phyloP scores from a whole-genome alignment of 2,797 vertebrate species.

The Chiloscyllium punctatum region DNA sequence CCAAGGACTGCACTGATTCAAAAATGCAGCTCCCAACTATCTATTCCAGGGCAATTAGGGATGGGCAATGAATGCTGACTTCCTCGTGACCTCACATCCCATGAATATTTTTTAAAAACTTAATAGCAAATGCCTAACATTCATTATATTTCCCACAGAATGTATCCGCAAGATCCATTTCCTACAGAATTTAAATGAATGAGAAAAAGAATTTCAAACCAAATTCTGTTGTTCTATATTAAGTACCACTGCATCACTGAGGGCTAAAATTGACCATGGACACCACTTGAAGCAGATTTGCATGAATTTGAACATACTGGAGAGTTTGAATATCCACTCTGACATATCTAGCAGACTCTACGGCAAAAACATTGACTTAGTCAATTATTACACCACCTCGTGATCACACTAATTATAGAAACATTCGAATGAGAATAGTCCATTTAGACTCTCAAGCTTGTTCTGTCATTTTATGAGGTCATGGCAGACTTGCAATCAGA shows the following conservation, averaged over 20 bases:
- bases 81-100: too few species aligned
- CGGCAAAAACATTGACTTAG: conserved; percentile 41
- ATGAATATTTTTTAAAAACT: not conserved
- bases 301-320: not conserved
- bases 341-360: not conserved
- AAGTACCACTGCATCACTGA: not conserved
- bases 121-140: too few species aligned
- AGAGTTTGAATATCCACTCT: not conserved
- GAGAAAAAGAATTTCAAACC: not conserved
- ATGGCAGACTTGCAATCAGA: not conserved
- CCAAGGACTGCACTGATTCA: too few species aligned
- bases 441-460: not conserved
- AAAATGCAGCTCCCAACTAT: too few species aligned
- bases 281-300: not conserved
- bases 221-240: not conserved
- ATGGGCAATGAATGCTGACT: too few species aligned
- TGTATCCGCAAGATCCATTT: not conserved
- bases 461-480: not conserved
- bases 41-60: too few species aligned
- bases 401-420: conserved; percentile 43
- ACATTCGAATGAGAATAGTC: not conserved
- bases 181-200: not conserved
- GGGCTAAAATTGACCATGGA: not conserved
- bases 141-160: not conserved
- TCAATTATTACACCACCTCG: conserved; percentile 44